A percentile compares a stretch with the other conserved stretches of the same genome.
phyloP scores from a whole-genome alignment of 2,113 vertebrate species.

The Phasianus colchicus region DNA sequence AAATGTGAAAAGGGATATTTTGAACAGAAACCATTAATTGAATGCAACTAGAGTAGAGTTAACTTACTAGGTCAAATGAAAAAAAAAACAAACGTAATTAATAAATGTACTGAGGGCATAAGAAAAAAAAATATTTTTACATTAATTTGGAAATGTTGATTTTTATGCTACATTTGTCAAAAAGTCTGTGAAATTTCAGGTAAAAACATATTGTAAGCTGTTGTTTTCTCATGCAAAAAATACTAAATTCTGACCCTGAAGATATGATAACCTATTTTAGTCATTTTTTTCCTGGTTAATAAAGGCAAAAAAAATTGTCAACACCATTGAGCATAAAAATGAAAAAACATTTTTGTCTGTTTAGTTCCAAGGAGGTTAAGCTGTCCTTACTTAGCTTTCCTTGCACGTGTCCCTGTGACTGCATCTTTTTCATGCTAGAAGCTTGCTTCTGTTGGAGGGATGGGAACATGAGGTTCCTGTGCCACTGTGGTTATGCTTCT shows the following conservation, averaged over 20 bases:
- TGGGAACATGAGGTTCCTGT: neutral
- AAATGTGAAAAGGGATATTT: neutral
- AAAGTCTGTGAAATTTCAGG: neutral
- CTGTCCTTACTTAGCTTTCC: neutral
- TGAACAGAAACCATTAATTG: neutral
- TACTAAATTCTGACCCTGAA: neutral
- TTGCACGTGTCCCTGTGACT: neutral
- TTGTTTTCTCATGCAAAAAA: neutral
- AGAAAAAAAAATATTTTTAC: neutral
- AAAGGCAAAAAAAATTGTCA: neutral
- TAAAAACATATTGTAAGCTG: neutral
- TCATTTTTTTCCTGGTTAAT: neutral
- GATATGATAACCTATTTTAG: neutral
- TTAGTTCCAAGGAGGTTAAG: neutral
- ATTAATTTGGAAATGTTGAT: neutral
- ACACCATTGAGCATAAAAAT: neutral
- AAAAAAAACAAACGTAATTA: neutral
- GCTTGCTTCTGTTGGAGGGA: neutral
- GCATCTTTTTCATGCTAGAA: neutral
- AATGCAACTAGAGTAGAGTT: neutral
- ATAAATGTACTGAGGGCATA: neutral
- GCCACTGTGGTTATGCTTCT: neutral
- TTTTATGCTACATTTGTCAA: neutral
- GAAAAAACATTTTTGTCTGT: neutral
- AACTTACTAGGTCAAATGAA: neutral